phyloP scores from a whole-genome alignment of 2,888 invertebrate species.

The Caenorhabditis uteleia region DNA sequence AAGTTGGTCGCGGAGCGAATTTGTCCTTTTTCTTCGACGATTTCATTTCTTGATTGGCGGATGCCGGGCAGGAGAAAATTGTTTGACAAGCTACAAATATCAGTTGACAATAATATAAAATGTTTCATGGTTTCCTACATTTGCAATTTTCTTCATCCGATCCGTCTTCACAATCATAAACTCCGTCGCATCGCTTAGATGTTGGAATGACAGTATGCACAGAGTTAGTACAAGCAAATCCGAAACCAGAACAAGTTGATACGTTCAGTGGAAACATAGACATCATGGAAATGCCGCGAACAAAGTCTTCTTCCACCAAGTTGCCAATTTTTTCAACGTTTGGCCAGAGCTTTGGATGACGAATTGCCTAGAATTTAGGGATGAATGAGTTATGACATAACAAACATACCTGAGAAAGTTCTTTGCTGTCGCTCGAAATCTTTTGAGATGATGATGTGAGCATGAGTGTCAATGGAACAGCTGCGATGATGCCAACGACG shows the following conservation, averaged over 20 bases:
- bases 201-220: slow-evolving; percentile 48
- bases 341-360: slow-evolving; percentile 33
- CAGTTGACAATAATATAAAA: neutral
- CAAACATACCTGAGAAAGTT: slow-evolving; percentile 7
- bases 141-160: slow-evolving; percentile 56
- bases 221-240: slow-evolving; percentile 56
- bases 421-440: slow-evolving; percentile 17
- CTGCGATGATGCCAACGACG: slow-evolving; percentile 37
- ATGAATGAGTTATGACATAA: no score
- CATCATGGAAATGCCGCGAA: slow-evolving; percentile 37
- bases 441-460: slow-evolving; percentile 25
- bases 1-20: slow-evolving; percentile 11
- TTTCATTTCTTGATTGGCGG: slow-evolving; percentile 1
- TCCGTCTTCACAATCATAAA: slow-evolving; percentile 54
- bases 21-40: slow-evolving; percentile 9
- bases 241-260: slow-evolving; percentile 56
- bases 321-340: slow-evolving; percentile 20
- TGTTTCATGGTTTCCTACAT: neutral
- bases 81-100: slow-evolving; percentile 53
- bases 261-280: slow-evolving; percentile 56
- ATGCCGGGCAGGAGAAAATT: slow-evolving; percentile 52
- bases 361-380: slow-evolving; percentile 2
- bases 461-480: slow-evolving; percentile 32
- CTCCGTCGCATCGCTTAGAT: slow-evolving; percentile 56
- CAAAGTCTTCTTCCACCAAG: slow-evolving; percentile 7